Evolutionary conservation across 2,113 vertebrate species (phyloP), one percentile per base, ranked within the genome.

Genomic region (Rhodinocichla rosea): DNA sequence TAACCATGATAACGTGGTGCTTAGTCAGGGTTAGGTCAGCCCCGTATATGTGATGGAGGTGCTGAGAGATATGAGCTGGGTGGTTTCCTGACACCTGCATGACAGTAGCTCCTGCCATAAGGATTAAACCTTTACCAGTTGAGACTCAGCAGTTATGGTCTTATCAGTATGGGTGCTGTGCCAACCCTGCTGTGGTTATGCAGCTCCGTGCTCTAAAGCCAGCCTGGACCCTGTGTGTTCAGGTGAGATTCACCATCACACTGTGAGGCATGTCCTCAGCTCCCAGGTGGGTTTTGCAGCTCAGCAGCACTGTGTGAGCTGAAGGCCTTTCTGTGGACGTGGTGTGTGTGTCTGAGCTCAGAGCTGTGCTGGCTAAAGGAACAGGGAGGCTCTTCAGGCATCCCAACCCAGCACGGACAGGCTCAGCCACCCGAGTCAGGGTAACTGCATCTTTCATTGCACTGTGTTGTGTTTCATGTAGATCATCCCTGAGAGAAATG

Each of bases 231-330:
- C 33, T 0, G 0, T 40, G 60, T 79, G 57, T 32, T 82, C 24
- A 39, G 50, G 17, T 32, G 10, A 17, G 18, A 44, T 37, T 75
- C 33, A 6, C 73, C 4, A 0, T 65, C 67, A 8, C 1, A 0
- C 60, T 8, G 0, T 37, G 27, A 52, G 49, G 24, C 32, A 9
- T 2, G 5, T 64, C 47, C 56, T 75, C 87, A 37, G 55, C 78
- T 67, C 33, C 33, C 11, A 17, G 4, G 65, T 32, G 33, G 32
- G 24, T 40, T 87, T 70, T 64, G 27, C 30, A 52, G 56, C 37
- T n/a, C 69, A 40, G 69, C 2, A 7, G 77, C 60, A 2, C 4
- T 52, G 8, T n/a, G 39, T 56, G 65, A 59, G 74, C 69, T 18
- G 23, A 52, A 23, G 6, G 3, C 5, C 30, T n/a, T n/a, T 63